phyloP scores from a whole-genome alignment of 1,140 invertebrate genomes.

The Leptestheria dahalacensis region DNA sequence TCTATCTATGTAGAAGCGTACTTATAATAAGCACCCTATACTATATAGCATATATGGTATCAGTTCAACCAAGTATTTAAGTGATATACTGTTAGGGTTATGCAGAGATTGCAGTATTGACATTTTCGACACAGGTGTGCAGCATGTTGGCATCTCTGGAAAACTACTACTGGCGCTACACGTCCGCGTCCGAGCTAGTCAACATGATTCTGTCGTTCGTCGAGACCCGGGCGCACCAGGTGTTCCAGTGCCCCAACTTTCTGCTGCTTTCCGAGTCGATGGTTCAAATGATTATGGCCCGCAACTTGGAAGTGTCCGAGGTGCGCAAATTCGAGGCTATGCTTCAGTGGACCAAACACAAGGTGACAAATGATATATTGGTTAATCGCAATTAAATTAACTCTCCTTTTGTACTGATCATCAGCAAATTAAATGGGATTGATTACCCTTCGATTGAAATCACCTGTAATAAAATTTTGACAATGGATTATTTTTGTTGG shows the following conservation, averaged over 20 bases:
- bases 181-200: constrained; percentile 77
- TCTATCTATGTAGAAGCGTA: too few relatives aligned
- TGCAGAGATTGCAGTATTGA: too few relatives aligned
- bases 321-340: constrained; percentile 88
- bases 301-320: constrained; percentile 47
- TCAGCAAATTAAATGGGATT: too few relatives aligned
- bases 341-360: constrained; percentile 71
- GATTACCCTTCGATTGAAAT: too few relatives aligned
- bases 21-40: too few relatives aligned
- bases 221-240: constrained; percentile 54
- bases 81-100: too few relatives aligned
- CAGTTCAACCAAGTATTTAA: neutral
- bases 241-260: constrained; percentile 70
- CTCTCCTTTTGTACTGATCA: too few relatives aligned
- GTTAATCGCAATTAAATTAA: too few relatives aligned
- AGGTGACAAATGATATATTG: too few relatives aligned
- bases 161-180: constrained; percentile 91
- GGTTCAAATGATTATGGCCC: constrained; percentile 79
- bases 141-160: constrained; percentile 81
- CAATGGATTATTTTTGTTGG: too few relatives aligned
- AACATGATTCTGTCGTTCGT: constrained; percentile 87
- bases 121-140: constrained; percentile 65
- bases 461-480: too few relatives aligned
- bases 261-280: constrained; percentile 78
- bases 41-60: too few relatives aligned